These are phyloP conservation scores for Zeus faber DNA, from an alignment of 2,113 vertebrate genomes.

Conservation along the genomic window DNA sequence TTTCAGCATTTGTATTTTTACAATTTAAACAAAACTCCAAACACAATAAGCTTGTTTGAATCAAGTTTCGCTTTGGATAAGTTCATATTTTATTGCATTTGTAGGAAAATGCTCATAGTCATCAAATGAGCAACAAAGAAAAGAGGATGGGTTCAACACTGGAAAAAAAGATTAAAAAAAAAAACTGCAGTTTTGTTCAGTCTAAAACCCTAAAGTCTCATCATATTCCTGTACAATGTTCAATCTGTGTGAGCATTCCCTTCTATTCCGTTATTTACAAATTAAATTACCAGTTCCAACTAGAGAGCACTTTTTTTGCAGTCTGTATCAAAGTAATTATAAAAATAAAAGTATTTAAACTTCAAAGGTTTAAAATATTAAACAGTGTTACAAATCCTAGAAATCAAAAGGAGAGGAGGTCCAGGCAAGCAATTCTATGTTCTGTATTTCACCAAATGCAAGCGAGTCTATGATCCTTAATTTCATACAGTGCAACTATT, in stretches of 20 bases:
- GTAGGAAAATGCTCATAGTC: conserved; percentile 71
- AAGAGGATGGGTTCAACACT: conserved; percentile 50
- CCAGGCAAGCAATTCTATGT: conserved; percentile 44
- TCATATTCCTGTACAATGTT: conserved; percentile 11
- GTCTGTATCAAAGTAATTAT: conserved; percentile 79
- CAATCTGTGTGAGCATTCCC: conserved; percentile 9
- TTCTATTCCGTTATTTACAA: conserved; percentile 45
- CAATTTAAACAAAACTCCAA: no score
- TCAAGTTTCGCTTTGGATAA: no score
- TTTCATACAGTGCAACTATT: conserved; percentile 41
- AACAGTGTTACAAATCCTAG: conserved; percentile 44
- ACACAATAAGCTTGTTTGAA: conserved; percentile 34
- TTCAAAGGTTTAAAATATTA: conserved; percentile 52
- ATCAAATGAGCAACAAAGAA: conserved; percentile 63
- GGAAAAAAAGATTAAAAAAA: conserved; percentile 35
- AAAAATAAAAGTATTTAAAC: conserved; percentile 77
- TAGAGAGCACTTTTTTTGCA: conserved; percentile 50
- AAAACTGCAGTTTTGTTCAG: conserved; percentile 20
- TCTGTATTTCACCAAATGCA: conserved; percentile 44
- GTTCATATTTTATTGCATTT: conserved; percentile 75
- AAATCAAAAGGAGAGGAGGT: conserved; percentile 52
- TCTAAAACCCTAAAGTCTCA: conserved; percentile 8
- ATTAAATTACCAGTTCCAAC: conserved; percentile 51
- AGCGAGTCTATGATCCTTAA: conserved; percentile 33
- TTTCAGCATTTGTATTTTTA: no score